Evolutionary conservation across 2,797 vertebrate genomes (phyloP), one percentile per base, ranked within the genome.

Genomic region (Clamator glandarius): DNA sequence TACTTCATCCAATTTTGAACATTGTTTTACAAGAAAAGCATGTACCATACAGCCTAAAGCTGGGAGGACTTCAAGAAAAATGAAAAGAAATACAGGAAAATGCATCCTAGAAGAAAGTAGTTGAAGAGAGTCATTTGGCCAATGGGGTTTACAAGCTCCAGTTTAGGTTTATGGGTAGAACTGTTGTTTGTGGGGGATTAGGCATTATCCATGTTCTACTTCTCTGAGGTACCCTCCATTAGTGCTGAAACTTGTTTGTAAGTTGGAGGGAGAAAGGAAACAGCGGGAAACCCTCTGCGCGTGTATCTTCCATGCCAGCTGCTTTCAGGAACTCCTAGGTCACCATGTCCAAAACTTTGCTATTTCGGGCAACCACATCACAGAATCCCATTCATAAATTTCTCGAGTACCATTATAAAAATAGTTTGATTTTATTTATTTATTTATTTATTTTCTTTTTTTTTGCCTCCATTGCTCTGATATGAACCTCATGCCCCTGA

Each of bases 371-470:
- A 95, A 93, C 48, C 80, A 89, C 93, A 93, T 90, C 79, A 72
- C 73, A 90, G 87, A 93, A 88, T 90, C 91, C 51, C 96, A 96
- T 96, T 96, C 94, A 96, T 92, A 91, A 93, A 93, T 91, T 94
- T 86, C 88, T 96, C 66, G 86, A 93, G 88, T 76, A 93, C 88
- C 88, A 63, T 66, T 93, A 74, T 48, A 94, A 92, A 96, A 96
- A 96, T 95, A 95, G 93, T 84, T 93, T 58, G 23, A 46, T 48
- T 77, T 80, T 33, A 58, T 87, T 76, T 61, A 42, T 41, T 36
- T 92, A 57, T 74, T 63, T 90, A 48, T 67, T 79, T n/a, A n/a
- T n/a, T n/a, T n/a, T n/a, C n/a, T 74, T 48, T 7, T 39, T 23
- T 35, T 68, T 87, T 58, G 29, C 73, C 69, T 85, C 64, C 74